A percentile compares a stretch with the other conserved stretches of the same genome.
These are phyloP conservation scores for Zygaena filipendulae DNA, from an alignment of 2,888 invertebrate species.

Conservation along the genomic window DNA sequence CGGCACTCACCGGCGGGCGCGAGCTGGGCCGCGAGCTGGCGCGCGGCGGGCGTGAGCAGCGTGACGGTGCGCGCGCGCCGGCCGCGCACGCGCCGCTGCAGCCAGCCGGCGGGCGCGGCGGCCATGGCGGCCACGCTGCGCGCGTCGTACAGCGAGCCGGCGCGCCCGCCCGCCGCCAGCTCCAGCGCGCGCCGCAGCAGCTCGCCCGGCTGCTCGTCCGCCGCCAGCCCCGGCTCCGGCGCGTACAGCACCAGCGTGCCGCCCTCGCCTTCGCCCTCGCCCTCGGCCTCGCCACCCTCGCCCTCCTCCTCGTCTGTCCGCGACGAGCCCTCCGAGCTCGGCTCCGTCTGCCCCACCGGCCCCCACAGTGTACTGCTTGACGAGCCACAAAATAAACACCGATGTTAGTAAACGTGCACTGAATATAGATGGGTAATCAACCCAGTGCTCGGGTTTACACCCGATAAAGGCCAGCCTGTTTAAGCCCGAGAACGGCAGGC, in stretches of 20 bases:
- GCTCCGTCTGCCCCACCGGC: no score
- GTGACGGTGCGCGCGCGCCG: conserved; percentile 28
- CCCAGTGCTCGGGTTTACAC: no score
- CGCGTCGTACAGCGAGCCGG: background rate
- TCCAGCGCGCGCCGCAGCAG: background rate
- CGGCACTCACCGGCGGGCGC: conserved; percentile 22
- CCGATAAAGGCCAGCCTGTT: no score
- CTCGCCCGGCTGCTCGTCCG: conserved; percentile 10
- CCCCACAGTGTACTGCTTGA: no score
- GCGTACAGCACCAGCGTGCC: background rate
- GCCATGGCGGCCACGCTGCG: conserved; percentile 2
- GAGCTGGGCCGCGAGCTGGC: conserved; percentile 28
- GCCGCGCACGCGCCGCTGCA: conserved; percentile 20
- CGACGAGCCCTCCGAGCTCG: no score
- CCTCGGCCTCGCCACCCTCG: background rate
- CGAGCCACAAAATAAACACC: no score
- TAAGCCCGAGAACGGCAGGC: no score
- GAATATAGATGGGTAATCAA: no score
- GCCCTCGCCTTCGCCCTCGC: background rate
- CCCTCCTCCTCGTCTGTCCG: no score
- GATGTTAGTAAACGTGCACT: no score
- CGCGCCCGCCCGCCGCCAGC: conserved; percentile 5
- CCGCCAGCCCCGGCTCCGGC: conserved; percentile 8
- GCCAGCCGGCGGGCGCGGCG: background rate
- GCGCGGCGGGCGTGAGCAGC: conserved; percentile 22